Conservation (phyloP, 2,113 vertebrate genomes). For the Psilopogon haemacephalus region DNA sequence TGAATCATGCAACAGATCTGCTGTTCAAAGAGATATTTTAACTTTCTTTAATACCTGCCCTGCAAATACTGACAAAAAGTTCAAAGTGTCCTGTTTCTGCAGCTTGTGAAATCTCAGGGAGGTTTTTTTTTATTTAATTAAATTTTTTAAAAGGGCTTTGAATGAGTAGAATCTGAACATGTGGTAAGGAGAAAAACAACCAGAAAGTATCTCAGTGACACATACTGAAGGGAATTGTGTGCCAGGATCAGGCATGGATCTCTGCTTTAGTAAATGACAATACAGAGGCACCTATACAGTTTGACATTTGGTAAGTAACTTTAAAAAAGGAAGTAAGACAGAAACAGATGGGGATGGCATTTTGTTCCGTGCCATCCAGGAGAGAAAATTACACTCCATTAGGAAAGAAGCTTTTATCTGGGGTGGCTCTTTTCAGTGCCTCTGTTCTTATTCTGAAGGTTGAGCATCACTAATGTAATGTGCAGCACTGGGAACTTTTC, state of each 20-base stretch:
- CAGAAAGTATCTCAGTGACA: not conserved
- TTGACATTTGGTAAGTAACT: not conserved
- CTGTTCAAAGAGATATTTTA: not conserved
- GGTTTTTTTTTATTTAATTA: not conserved
- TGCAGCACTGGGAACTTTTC: not conserved
- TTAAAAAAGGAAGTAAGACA: not conserved
- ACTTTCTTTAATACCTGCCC: not conserved
- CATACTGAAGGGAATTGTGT: not conserved
- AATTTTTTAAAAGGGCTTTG: not conserved
- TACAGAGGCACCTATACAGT: not conserved
- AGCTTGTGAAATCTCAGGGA: not conserved
- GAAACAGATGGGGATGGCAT: not conserved
- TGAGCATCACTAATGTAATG: not conserved
- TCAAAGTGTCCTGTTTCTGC: not conserved
- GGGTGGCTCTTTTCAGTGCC: not conserved
- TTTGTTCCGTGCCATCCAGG: not conserved
- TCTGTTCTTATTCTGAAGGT: not conserved
- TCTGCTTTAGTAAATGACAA: not conserved
- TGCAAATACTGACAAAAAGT: not conserved
- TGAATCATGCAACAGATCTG: not conserved
- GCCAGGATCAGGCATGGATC: not conserved
- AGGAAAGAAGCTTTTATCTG: not conserved
- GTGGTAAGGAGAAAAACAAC: not conserved
- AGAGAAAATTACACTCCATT: conserved; percentile 4
- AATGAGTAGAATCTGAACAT: not conserved